phyloP scores from a whole-genome alignment of 1,140 invertebrate genomes.

The Maniola jurtina region DNA sequence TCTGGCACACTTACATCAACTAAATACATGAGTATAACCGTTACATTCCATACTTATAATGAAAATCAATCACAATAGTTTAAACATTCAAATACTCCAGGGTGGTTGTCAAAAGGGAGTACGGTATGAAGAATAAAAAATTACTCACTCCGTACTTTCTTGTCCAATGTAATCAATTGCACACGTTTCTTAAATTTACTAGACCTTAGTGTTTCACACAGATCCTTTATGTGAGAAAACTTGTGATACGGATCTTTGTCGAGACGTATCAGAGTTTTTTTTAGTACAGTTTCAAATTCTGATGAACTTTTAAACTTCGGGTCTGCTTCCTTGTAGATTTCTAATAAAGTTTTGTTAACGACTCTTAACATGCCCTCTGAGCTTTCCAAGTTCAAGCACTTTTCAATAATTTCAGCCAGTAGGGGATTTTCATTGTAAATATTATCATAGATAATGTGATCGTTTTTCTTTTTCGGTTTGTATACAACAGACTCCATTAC shows the following conservation, averaged over 20 bases:
- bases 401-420: constrained; percentile 41
- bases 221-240: constrained; percentile 43
- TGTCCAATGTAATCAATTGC: constrained; percentile 41
- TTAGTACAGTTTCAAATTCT: constrained; percentile 37
- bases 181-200: constrained; percentile 39
- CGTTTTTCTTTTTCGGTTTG: constrained; percentile 4
- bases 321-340: constrained; percentile 34
- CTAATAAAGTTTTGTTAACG: constrained; percentile 39
- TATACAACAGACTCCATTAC: constrained; percentile 18
- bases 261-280: constrained; percentile 30
- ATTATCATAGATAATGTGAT: constrained; percentile 17
- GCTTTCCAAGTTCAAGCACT: constrained; percentile 40
- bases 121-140: background rate
- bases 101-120: too few relatives aligned
- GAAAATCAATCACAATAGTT: too few relatives aligned
- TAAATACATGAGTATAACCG: too few relatives aligned
- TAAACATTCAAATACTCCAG: too few relatives aligned
- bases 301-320: constrained; percentile 35
- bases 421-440: constrained; percentile 26
- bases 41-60: too few relatives aligned
- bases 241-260: constrained; percentile 41
- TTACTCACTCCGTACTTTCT: background rate
- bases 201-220: constrained; percentile 41
- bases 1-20: too few relatives aligned
- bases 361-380: constrained; percentile 44